phyloP scores from a whole-genome alignment of 23 tunicate genomes.

The Aplidium turbinatum region DNA sequence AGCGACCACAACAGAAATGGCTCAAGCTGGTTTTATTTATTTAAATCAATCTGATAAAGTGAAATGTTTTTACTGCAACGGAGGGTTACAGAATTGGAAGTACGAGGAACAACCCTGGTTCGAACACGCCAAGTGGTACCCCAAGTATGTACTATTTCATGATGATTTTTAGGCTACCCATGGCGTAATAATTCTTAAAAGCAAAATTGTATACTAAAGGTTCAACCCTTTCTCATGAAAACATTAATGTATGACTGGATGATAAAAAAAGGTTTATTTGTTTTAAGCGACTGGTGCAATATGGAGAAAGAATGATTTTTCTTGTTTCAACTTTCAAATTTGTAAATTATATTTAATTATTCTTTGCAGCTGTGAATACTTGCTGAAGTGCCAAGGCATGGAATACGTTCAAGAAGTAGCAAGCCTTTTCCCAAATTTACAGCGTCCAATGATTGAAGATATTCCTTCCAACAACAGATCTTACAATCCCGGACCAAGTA shows the following conservation, averaged over 20 bases:
- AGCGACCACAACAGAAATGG: conserved; percentile 24
- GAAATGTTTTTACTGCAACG: conserved; percentile 40
- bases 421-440: conserved; percentile 24
- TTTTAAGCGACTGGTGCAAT: no score
- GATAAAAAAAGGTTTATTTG: no score
- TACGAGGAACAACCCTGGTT: conserved; percentile 35
- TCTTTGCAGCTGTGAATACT: conserved; percentile 42
- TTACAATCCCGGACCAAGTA: no score
- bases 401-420: conserved; percentile 27
- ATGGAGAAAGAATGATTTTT: no score
- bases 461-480: background rate
- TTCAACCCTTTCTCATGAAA: no score
- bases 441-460: conserved; percentile 14
- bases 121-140: conserved; percentile 39
- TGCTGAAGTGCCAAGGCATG: conserved; percentile 27
- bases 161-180: background rate
- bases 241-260: no score
- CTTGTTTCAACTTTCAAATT: no score
- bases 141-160: conserved; percentile 6
- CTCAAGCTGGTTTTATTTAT: conserved; percentile 29
- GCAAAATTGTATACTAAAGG: no score
- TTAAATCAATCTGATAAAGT: background rate
- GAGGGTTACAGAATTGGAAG: conserved; percentile 30
- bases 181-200: no score
- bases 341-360: no score